Conservation (phyloP, 92 coral and sea anemone species). For the Zoanthus gigantus region DNA sequence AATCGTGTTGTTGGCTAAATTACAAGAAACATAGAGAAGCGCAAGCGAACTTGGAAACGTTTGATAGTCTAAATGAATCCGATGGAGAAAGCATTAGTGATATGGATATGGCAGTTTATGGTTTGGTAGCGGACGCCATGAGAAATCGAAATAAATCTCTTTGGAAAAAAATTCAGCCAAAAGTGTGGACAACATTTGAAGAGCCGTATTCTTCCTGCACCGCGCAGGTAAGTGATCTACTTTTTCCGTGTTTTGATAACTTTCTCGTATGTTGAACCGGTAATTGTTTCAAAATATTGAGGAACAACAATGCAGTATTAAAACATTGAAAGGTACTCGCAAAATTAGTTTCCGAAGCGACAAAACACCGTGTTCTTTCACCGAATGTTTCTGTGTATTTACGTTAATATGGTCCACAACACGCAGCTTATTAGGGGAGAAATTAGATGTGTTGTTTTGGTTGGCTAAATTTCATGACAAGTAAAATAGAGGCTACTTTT, state of each 20-base stretch:
- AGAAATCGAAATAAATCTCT: slow-evolving; percentile 75
- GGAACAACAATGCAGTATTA: not conserved
- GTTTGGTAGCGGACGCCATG: slow-evolving; percentile 80
- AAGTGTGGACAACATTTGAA: slow-evolving; percentile 91
- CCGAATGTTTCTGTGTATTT: too few species aligned
- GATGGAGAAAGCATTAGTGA: slow-evolving; percentile 90
- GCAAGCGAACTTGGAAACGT: slow-evolving; percentile 91
- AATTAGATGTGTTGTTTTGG: not conserved
- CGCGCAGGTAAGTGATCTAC: slow-evolving; percentile 81
- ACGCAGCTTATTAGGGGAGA: not conserved
- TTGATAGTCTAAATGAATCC: slow-evolving; percentile 75
- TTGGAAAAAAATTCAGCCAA: slow-evolving; percentile 87
- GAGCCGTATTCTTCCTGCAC: slow-evolving; percentile 90
- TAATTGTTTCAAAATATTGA: slow-evolving; percentile 1
- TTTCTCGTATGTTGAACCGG: slow-evolving; percentile 1
- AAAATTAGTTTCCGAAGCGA: not conserved
- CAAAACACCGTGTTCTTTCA: not conserved
- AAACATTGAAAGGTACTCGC: not conserved
- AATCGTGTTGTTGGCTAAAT: slow-evolving; percentile 97
- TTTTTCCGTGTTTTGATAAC: not conserved
- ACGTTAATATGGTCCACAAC: not conserved
- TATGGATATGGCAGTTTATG: slow-evolving; percentile 90
- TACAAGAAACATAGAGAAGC: slow-evolving; percentile 98
- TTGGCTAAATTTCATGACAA: not conserved
- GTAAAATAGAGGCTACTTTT: not conserved